Base-by-base conservation (phyloP, 2,888 invertebrate genomes). In the Drosophila antonietae region DNA sequence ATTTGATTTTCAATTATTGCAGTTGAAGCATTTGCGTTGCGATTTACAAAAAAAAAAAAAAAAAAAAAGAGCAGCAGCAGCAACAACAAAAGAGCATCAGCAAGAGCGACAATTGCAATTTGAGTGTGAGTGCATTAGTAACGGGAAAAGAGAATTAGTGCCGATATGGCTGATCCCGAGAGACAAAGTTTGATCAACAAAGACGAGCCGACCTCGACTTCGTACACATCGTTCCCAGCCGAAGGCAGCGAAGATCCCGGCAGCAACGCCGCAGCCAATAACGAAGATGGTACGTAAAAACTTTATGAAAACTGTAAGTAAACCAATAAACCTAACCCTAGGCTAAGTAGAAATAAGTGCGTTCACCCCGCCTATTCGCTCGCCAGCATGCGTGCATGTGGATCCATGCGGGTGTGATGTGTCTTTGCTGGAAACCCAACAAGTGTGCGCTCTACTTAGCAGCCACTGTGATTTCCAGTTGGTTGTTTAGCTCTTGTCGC, bases 141-240 rank as follows among this genome's bases (percentile, higher is more conserved):
- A 74, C 76, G 74, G 73, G 53, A 78, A 53, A 52, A 55, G 23
- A 53, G 53, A 53, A 39, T 2, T 72, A 70, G 44, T 43, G 52
- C 58, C 72, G 76, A 68, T 55, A 92, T 93, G 93, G 89, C 90
- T 71, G 92, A 93, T 88, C 90, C 90, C 44, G 92, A 92, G 75
- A 91, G 91, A 77, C 92, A 92, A 78, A 89, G 92, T 62, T 84
- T 92, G 66, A 83, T 92, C 72, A 87, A 88, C 66, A 90, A 90
- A 58, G 91, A 92, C 23, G 80, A 84, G 46, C 80, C 82, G 47
- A 84, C 80, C 28, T 62, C 72, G 58, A 33, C 55, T 52, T 84
- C 88, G 81, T 91, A 92, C 68, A 82, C 83, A n/a, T 78, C 89
- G 31, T 81, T 86, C 33, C 75, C 83, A 53, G 79, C 69, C 20